Percentiles rank a stretch among this genome's conserved stretches.
phyloP scores from a whole-genome alignment of 2,113 vertebrate genomes.

The Poicephalus meyeri region DNA sequence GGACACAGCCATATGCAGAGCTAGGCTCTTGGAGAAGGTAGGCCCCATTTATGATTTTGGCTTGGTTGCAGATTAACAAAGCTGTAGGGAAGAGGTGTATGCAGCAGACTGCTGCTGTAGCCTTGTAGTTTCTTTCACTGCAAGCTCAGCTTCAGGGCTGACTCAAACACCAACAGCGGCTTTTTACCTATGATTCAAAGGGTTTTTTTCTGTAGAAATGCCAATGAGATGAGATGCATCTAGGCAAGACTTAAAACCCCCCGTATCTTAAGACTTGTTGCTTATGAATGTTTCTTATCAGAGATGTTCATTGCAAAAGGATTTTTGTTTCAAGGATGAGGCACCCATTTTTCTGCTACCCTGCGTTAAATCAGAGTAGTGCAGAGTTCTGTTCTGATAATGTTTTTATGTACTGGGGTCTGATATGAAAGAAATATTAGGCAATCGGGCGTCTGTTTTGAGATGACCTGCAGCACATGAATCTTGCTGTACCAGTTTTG shows the following conservation, averaged over 20 bases:
- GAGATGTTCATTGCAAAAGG: background rate
- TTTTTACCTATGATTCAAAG: background rate
- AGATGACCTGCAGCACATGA: background rate
- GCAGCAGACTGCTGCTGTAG: background rate
- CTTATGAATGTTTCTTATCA: background rate
- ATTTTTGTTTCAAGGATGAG: background rate
- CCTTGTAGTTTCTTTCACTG: background rate
- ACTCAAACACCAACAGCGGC: background rate
- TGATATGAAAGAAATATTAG: background rate
- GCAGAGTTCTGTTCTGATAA: background rate
- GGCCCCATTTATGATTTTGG: background rate
- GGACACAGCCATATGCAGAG: background rate
- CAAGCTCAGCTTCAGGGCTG: background rate
- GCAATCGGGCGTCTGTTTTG: background rate
- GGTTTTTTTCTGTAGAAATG: background rate
- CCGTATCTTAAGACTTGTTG: background rate
- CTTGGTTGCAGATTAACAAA: background rate
- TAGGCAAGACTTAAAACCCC: background rate
- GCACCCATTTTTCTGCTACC: background rate
- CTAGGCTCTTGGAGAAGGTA: background rate
- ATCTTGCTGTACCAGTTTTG: background rate
- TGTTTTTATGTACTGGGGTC: background rate
- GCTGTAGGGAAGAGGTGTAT: background rate
- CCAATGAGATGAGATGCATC: background rate
- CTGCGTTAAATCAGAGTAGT: background rate